These are phyloP conservation scores for Drosophila leonis DNA, from an alignment of 2,888 invertebrate genomes.

Conservation along the genomic window DNA sequence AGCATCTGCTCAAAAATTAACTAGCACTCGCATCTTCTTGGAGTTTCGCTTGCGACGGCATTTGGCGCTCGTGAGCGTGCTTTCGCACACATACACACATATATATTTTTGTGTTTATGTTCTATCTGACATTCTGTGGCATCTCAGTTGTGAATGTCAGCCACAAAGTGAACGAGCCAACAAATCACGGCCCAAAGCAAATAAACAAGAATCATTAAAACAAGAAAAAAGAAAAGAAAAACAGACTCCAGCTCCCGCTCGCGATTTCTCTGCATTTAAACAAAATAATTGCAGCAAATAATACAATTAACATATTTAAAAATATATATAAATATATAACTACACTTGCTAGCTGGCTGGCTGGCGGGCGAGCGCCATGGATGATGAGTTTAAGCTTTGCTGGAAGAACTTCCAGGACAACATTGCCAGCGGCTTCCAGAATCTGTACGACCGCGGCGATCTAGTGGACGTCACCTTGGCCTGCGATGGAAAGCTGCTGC, in stretches of 20 bases:
- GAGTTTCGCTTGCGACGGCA: constrained; percentile 43
- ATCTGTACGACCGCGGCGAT: constrained; percentile 85
- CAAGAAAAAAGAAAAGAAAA: constrained; percentile 60
- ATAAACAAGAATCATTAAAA: constrained; percentile 76
- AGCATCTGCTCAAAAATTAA: constrained; percentile 44
- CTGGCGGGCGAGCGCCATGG: constrained; percentile 70
- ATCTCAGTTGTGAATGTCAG: constrained; percentile 76
- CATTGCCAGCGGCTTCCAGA: constrained; percentile 85
- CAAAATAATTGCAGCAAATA: constrained; percentile 30
- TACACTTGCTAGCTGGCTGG: constrained; percentile 18
- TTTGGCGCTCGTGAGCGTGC: constrained; percentile 62
- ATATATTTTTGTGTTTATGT: constrained; percentile 66
- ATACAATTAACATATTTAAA: neutral
- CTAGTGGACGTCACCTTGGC: constrained; percentile 86
- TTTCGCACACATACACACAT: constrained; percentile 42
- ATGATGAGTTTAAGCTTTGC: constrained; percentile 86
- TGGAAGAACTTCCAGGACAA: constrained; percentile 86
- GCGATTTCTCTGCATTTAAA: constrained; percentile 28
- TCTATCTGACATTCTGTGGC: constrained; percentile 70
- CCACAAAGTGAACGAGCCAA: constrained; percentile 67
- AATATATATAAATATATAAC: neutral
- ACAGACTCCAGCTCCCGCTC: constrained; percentile 40
- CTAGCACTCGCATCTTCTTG: constrained; percentile 34
- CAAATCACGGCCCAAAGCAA: constrained; percentile 73
- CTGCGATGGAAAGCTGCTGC: constrained; percentile 86